phyloP scores from a whole-genome alignment of 2,888 invertebrate genomes.

The Pyrrhia umbra region DNA sequence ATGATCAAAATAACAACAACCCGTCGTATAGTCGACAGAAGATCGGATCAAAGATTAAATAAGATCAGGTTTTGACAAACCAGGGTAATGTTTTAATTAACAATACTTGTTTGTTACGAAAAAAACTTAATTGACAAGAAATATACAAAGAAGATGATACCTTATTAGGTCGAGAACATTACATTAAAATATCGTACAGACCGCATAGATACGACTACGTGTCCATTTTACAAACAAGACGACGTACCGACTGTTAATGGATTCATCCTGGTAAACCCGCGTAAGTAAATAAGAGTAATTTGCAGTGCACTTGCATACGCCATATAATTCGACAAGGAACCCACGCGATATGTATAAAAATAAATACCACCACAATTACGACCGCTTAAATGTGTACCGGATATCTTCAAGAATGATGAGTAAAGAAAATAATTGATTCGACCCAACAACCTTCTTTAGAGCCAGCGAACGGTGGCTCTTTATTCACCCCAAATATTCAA shows the following conservation, averaged over 20 bases:
- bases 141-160: not conserved
- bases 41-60: not conserved
- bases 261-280: slow-evolving; percentile 59
- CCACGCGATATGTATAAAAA: slow-evolving; percentile 65
- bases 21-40: not conserved
- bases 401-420: slow-evolving; percentile 56
- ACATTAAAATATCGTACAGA: not conserved
- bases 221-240: slow-evolving; percentile 28
- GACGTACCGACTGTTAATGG: slow-evolving; percentile 58
- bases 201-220: slow-evolving; percentile 17
- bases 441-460: slow-evolving; percentile 43
- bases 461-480: slow-evolving; percentile 26
- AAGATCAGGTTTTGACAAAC: not conserved
- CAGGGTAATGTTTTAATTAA: not conserved
- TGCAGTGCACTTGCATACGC: slow-evolving; percentile 69
- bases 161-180: not conserved
- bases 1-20: not conserved
- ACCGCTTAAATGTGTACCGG: slow-evolving; percentile 63
- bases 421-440: slow-evolving; percentile 58
- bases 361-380: slow-evolving; percentile 67
- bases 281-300: slow-evolving; percentile 74
- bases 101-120: not conserved
- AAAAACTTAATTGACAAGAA: no score
- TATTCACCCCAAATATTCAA: slow-evolving; percentile 36
- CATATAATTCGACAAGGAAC: slow-evolving; percentile 70